Evolutionary conservation across 2,797 vertebrate genomes (phyloP), one percentile per base, ranked within the genome.

Genomic region (Helarctos malayanus): DNA sequence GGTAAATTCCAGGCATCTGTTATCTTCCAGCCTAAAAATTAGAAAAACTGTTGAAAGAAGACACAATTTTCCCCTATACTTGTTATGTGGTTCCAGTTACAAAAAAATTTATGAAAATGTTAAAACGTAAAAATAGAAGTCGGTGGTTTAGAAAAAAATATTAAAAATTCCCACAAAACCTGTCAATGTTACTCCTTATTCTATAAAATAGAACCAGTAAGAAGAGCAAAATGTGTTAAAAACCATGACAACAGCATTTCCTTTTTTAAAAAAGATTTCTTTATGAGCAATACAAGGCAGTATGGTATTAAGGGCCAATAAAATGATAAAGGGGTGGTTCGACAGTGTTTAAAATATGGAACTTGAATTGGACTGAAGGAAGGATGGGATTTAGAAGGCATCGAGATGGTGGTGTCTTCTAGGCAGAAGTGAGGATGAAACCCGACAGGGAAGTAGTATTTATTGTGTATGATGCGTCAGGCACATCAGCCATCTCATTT

Each of bases 341-440:
- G 23, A 69, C 75, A 47, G 91, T 54, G 27, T 94, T 97, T 92
- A 68, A 94, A 59, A 93, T 65, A 29, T 56, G 75, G 63, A 18
- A 75, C 57, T 76, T 84, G 56, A 89, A 54, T 35, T 81, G 49
- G 32, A 83, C 68, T 56, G 21, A 90, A 86, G 54, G 35, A 69
- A 97, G 52, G 45, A 54, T 6, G 63, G 18, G 11, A 57, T 54
- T 71, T 82, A 79, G 61, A 86, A 81, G 21, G n/a, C 45, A 86
- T 73, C 25, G 47, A 94, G 56, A 38, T 61, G 68, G 32, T 8
- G 12, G 7, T 35, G 14, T 86, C 68, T 93, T 93, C 32, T 89
- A 95, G 45, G 41, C 15, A 68, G 49, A 93, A 85, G 7, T 68
- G 52, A 91, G 21, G 68, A 80, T 93, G 15, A 89, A 79, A 86